Percentiles rank a stretch among this genome's conserved stretches.
phyloP scores from a whole-genome alignment of 2,888 invertebrate species.

The Rhopalosiphum nymphaeae region DNA sequence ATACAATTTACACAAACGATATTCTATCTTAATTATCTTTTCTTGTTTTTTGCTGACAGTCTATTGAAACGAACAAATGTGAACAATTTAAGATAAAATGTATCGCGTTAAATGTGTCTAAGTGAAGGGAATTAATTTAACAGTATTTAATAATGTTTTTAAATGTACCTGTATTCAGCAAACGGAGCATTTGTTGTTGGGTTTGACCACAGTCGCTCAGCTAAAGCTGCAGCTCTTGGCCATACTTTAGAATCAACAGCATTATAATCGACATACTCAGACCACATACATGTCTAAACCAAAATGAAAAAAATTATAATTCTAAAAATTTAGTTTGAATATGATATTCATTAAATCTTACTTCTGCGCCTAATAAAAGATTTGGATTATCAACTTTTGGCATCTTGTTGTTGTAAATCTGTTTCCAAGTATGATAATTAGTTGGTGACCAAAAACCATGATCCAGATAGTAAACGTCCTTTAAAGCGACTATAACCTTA shows the following conservation, averaged over 20 bases:
- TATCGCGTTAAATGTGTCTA: background rate
- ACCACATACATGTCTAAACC: constrained; percentile 77
- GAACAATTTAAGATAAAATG: background rate
- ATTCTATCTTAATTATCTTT: too few species aligned
- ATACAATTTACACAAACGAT: too few species aligned
- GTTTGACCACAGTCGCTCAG: constrained; percentile 86
- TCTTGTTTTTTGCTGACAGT: background rate
- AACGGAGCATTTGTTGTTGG: constrained; percentile 73
- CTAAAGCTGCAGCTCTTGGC: constrained; percentile 86
- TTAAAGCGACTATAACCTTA: constrained; percentile 82
- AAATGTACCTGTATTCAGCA: constrained; percentile 72
- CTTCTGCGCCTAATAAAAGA: constrained; percentile 72
- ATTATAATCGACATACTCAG: constrained; percentile 81
- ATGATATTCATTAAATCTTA: constrained; percentile 68
- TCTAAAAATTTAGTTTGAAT: background rate
- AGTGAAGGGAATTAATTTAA: background rate
- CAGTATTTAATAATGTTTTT: background rate
- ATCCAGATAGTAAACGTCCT: constrained; percentile 88
- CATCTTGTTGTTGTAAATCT: constrained; percentile 79
- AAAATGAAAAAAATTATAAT: background rate
- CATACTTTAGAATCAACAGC: constrained; percentile 81
- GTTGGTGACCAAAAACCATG: constrained; percentile 88
- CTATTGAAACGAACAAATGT: background rate
- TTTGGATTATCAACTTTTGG: constrained; percentile 69
- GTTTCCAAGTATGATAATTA: constrained; percentile 82